phyloP scores from a whole-genome alignment of 2,113 vertebrate species.

The Oreochromis aureus region DNA sequence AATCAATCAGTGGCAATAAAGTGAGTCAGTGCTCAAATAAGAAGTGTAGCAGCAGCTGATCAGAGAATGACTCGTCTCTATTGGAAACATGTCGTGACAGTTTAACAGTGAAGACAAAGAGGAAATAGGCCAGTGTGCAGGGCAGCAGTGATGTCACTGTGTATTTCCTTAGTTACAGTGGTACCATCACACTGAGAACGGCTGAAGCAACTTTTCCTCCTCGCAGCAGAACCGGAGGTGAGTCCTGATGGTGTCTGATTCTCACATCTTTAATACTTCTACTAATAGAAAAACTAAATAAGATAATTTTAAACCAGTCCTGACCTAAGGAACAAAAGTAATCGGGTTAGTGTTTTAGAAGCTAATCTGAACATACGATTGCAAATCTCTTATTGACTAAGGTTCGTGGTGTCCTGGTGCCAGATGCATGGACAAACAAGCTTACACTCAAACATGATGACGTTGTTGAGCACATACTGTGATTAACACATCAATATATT shows the following conservation, averaged over 20 bases:
- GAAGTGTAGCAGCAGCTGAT: not conserved
- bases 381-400: not conserved
- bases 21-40: not conserved
- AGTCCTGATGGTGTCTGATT: not conserved
- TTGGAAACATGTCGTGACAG: accelerated
- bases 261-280: not conserved
- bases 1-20: not conserved
- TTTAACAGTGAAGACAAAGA: not conserved
- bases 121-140: not conserved
- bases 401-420: not conserved
- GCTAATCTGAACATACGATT: not conserved
- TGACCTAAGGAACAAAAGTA: not conserved
- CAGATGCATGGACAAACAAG: not conserved
- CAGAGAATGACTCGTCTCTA: not conserved
- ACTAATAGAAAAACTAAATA: not conserved
- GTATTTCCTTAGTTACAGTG: not conserved
- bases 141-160: not conserved
- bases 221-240: not conserved
- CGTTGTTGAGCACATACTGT: not conserved
- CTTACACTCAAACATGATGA: not conserved
- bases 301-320: not conserved
- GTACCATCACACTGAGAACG: not conserved
- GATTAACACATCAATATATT: not conserved
- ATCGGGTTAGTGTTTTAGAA: not conserved
- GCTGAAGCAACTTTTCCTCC: not conserved